phyloP scores from a whole-genome alignment of 1,140 invertebrate species.

The Drosophila saltans region DNA sequence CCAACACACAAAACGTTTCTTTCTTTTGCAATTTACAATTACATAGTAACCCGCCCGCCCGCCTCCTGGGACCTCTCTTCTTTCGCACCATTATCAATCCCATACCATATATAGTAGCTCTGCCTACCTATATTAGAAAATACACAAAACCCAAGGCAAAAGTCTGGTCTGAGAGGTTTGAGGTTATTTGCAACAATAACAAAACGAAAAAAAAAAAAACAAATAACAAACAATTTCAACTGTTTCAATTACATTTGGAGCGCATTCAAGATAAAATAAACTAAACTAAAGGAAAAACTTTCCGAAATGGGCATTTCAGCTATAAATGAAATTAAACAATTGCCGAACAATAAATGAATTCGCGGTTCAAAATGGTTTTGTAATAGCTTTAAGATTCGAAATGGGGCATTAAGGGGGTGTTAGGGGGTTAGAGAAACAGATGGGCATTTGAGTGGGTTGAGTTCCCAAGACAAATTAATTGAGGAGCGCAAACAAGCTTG shows the following conservation, averaged over 20 bases:
- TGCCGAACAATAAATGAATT: slow-evolving; percentile 26
- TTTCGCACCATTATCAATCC: background rate
- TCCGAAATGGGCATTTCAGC: slow-evolving; percentile 13
- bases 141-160: slow-evolving; percentile 9
- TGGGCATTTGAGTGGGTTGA: slow-evolving; percentile 8
- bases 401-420: too few relatives aligned
- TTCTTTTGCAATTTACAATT: slow-evolving; percentile 20
- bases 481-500: slow-evolving; percentile 13
- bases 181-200: background rate
- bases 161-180: background rate
- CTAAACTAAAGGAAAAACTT: slow-evolving; percentile 17
- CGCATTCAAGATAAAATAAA: slow-evolving; percentile 17
- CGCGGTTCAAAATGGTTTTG: slow-evolving; percentile 15
- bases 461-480: slow-evolving; percentile 25
- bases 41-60: background rate
- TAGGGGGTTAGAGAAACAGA: too few relatives aligned
- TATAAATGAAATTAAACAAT: slow-evolving; percentile 32
- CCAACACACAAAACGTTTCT: slow-evolving; percentile 10
- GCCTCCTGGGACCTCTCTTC: too few relatives aligned
- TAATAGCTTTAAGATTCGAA: background rate
- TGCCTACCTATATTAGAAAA: background rate
- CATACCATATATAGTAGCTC: background rate
- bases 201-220: background rate
- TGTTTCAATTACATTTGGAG: slow-evolving; percentile 21
- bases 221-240: slow-evolving; percentile 3